Evolutionary conservation across 2,113 vertebrate species (phyloP), one percentile per base, ranked within the genome.

Genomic region (Perccottus glenii): DNA sequence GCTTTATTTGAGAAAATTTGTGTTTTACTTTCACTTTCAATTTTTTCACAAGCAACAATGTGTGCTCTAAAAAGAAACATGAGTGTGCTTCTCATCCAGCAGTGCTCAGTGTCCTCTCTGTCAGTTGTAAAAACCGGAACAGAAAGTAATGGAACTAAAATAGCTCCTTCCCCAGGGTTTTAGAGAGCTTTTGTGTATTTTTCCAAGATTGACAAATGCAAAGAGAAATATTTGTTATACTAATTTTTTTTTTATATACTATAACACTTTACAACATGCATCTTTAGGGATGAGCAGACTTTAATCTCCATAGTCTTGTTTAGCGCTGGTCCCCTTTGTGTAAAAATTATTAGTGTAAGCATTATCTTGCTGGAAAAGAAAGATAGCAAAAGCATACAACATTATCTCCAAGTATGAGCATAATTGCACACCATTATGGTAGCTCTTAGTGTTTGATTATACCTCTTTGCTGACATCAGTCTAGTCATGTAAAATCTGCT

Each of bases 271-370:
- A 11, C 16, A 50, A 3, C 4, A 27, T 50, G 15, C 48, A 9
- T 10, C 51, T 82, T 87, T 87, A 82, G 81, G 60, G 84, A 87
- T 80, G 69, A 88, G 66, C 19, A 53, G 73, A 77, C 75, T 71
- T 82, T 73, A 68, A 59, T 64, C 78, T 65, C 68, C 53, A 58
- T 12, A 65, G 78, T 57, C 50, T 46, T 32, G 62, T 84, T 85
- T 80, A 73, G 62, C 48, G 42, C 43, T 9, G n/a, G 69, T 75
- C 66, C 71, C 45, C 46, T 71, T 82, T 3, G 15, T 73, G 51
- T 82, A 77, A 81, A 83, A 85, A 84, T 59, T 5, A 83, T 81
- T 65, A 69, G 67, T 77, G 74, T 82, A 85, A 79, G 75, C 82
- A 77, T 76, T 77, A 86, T 85, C 74, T 16, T 16, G 45, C 15